Evolutionary conservation across 1,140 invertebrate species (phyloP).

Genomic region (Camponotus floridanus): DNA sequence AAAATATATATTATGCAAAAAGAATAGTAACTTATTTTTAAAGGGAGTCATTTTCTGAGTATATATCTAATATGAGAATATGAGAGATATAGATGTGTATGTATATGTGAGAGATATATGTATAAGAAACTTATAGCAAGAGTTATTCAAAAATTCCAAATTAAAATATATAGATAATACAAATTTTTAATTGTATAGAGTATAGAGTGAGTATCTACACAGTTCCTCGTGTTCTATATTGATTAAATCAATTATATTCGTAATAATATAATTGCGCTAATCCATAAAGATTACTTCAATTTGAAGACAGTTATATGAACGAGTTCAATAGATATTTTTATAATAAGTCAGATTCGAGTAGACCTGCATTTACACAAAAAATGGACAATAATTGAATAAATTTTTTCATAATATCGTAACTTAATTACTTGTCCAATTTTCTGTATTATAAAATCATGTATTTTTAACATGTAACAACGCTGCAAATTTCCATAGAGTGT

Average conservation of each 20-base stretch:
- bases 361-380: constrained; percentile 64
- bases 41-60: neutral
- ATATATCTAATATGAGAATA: constrained; percentile 22
- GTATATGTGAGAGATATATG: constrained; percentile 22
- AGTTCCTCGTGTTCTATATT: constrained; percentile 53
- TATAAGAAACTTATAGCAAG: constrained; percentile 29
- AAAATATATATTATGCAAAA: neutral
- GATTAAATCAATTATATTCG: constrained; percentile 22
- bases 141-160: constrained; percentile 24
- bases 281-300: constrained; percentile 38
- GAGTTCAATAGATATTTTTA: constrained; percentile 69
- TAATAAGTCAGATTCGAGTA: constrained; percentile 53
- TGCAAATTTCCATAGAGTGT: constrained; percentile 47
- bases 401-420: constrained; percentile 11
- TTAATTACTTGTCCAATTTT: constrained; percentile 34
- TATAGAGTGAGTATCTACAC: neutral
- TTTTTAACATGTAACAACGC: constrained; percentile 41
- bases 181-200: constrained; percentile 50
- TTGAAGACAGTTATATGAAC: constrained; percentile 8
- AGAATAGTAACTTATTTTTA: constrained; percentile 34
- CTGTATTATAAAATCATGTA: constrained; percentile 39
- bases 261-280: constrained; percentile 43
- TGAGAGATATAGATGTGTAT: constrained; percentile 9
- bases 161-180: constrained; percentile 48
- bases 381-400: constrained; percentile 70